A percentile compares a stretch with the other conserved stretches of the same genome.
phyloP scores from a whole-genome alignment of 2,888 invertebrate genomes.

The Diplazon laetatorius region DNA sequence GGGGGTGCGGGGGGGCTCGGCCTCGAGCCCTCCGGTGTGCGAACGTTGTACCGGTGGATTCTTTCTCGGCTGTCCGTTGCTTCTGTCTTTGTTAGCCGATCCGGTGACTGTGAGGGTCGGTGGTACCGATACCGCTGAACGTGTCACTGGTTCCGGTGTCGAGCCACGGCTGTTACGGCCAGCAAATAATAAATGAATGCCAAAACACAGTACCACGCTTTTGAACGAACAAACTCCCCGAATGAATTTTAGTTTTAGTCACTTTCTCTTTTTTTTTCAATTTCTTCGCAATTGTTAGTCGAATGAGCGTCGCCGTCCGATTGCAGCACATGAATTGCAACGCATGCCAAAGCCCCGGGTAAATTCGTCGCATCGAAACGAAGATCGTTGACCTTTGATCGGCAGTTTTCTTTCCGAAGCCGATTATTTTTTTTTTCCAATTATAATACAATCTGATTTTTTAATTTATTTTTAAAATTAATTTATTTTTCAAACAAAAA shows the following conservation, averaged over 20 bases:
- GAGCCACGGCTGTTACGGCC: constrained; percentile 78
- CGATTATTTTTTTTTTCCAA: not conserved
- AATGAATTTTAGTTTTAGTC: too few species aligned
- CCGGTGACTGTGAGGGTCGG: constrained; percentile 73
- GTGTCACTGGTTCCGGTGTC: constrained; percentile 75
- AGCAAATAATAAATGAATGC: constrained; percentile 80
- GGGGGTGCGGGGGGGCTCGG: constrained; percentile 77
- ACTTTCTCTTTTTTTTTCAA: not conserved
- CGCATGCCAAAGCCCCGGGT: constrained; percentile 35
- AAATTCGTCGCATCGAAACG: not conserved
- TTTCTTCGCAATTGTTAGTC: not conserved
- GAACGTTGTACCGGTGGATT: constrained; percentile 74
- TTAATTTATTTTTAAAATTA: not conserved
- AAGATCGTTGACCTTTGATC: not conserved
- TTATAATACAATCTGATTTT: not conserved
- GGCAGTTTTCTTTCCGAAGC: not conserved
- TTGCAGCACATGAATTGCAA: constrained; percentile 28
- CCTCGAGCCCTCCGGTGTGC: constrained; percentile 71
- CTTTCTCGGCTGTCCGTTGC: constrained; percentile 67
- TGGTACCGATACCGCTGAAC: constrained; percentile 73
- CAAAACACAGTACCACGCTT: constrained; percentile 57
- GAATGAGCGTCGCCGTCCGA: constrained; percentile 24
- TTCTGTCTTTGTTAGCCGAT: constrained; percentile 72
- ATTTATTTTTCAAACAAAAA: too few species aligned
- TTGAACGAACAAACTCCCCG: not conserved